These are phyloP conservation scores for Pandemis cinnamomeana DNA, from an alignment of 2,888 invertebrate species.

Conservation along the genomic window DNA sequence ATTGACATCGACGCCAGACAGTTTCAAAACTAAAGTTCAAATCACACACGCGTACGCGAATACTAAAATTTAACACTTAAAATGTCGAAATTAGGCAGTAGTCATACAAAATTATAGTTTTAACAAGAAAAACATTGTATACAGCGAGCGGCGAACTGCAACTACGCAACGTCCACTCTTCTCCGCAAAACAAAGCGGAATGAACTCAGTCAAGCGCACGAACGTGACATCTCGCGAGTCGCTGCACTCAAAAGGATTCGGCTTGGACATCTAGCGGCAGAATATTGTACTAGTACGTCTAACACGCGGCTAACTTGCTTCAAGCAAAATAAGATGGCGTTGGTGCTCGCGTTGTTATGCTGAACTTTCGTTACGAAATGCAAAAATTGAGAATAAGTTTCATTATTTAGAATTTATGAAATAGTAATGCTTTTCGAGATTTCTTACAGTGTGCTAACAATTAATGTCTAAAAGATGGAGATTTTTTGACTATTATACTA, in stretches of 20 bases:
- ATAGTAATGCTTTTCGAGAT: too few species aligned
- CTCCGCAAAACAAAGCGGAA: slow-evolving; percentile 85
- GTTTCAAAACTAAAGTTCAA: slow-evolving; percentile 60
- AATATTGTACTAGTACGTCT: slow-evolving; percentile 24
- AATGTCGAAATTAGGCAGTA: slow-evolving; percentile 56
- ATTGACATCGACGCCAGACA: slow-evolving; percentile 74
- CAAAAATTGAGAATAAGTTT: background rate
- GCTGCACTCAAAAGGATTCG: slow-evolving; percentile 59
- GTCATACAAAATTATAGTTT: slow-evolving; percentile 72
- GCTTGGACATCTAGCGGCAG: slow-evolving; percentile 62
- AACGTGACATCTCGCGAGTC: slow-evolving; percentile 62
- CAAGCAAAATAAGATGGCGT: slow-evolving; percentile 39
- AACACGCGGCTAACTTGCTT: background rate
- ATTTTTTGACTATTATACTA: too few species aligned
- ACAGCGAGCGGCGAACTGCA: slow-evolving; percentile 59
- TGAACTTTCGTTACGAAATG: background rate
- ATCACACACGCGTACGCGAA: slow-evolving; percentile 67
- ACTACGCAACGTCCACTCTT: slow-evolving; percentile 71
- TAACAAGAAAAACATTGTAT: slow-evolving; percentile 76
- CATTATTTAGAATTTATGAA: too few species aligned
- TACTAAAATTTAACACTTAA: slow-evolving; percentile 65
- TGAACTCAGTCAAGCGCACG: slow-evolving; percentile 53
- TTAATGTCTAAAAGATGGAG: too few species aligned
- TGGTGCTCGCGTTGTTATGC: background rate
- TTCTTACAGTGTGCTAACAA: too few species aligned